Conservation (phyloP, 1,140 invertebrate genomes). For the Pteromalus puparum region DNA sequence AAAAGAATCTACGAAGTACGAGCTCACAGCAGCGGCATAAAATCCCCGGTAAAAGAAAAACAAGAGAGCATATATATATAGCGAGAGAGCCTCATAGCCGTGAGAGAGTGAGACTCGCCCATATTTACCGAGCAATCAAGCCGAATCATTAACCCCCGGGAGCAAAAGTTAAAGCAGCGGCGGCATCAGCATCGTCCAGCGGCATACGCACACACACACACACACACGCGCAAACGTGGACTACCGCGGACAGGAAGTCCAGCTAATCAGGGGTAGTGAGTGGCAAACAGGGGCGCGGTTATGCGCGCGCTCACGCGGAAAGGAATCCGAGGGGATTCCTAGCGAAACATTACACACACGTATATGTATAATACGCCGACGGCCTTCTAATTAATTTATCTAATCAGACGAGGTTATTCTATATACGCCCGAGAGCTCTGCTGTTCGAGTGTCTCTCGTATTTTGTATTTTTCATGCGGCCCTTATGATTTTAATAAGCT, state of each 20-base stretch:
- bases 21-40: background rate
- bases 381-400: slow-evolving; percentile 50
- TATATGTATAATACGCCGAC: background rate
- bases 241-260: slow-evolving; percentile 71
- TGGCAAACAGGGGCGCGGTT: slow-evolving; percentile 75
- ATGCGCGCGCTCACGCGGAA: slow-evolving; percentile 53
- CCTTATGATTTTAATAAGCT: background rate
- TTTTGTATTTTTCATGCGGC: too few relatives aligned
- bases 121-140: slow-evolving; percentile 75
- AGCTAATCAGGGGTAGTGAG: slow-evolving; percentile 76
- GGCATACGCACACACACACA: slow-evolving; percentile 33
- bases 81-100: background rate
- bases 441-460: too few relatives aligned
- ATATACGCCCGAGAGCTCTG: background rate
- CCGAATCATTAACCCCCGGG: slow-evolving; percentile 73
- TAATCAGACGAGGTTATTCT: slow-evolving; percentile 38
- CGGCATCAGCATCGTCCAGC: background rate
- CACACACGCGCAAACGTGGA: background rate
- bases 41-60: background rate
- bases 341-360: slow-evolving; percentile 54
- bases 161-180: slow-evolving; percentile 52
- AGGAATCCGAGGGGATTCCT: slow-evolving; percentile 60
- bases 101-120: slow-evolving; percentile 64
- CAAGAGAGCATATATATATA: background rate
- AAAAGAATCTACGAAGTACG: too few relatives aligned